Percentiles rank a stretch among this genome's conserved stretches.
Conservation (phyloP, 2,888 invertebrate genomes). For the Eurois occulta region DNA sequence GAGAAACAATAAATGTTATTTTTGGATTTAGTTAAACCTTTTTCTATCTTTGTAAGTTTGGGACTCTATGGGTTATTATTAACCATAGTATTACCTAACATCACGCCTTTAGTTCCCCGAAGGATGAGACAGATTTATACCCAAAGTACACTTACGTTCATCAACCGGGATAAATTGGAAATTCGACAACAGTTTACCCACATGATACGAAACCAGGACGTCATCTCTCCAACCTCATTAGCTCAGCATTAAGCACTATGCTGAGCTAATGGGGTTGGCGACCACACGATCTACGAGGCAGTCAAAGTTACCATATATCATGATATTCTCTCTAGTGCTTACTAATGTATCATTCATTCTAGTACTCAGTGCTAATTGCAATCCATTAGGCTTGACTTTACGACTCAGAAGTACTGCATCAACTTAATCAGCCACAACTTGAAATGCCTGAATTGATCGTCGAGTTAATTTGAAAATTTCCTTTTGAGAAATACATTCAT, state of each 20-base stretch:
- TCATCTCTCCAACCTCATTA: not conserved
- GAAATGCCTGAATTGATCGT: not conserved
- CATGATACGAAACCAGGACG: not conserved
- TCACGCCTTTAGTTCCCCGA: no score
- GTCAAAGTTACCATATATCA: not conserved
- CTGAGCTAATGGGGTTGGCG: no score
- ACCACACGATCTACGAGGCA: not conserved
- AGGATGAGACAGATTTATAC: no score
- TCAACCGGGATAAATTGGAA: not conserved
- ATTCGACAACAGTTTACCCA: not conserved
- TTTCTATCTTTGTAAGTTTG: not conserved
- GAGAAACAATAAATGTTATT: not conserved
- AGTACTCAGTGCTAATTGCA: slow-evolving; percentile 1
- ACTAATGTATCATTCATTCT: not conserved
- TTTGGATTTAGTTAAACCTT: not conserved
- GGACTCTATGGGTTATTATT: not conserved
- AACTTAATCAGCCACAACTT: not conserved
- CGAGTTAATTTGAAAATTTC: not conserved
- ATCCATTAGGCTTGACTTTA: not conserved
- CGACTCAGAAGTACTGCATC: not conserved
- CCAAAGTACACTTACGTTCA: no score
- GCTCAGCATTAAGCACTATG: not conserved
- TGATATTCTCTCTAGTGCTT: not conserved
- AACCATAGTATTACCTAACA: not conserved
- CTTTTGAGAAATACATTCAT: not conserved